These are phyloP conservation scores for Actinemys pallida DNA, from an alignment of 2,113 vertebrate genomes.

Conservation along the genomic window DNA sequence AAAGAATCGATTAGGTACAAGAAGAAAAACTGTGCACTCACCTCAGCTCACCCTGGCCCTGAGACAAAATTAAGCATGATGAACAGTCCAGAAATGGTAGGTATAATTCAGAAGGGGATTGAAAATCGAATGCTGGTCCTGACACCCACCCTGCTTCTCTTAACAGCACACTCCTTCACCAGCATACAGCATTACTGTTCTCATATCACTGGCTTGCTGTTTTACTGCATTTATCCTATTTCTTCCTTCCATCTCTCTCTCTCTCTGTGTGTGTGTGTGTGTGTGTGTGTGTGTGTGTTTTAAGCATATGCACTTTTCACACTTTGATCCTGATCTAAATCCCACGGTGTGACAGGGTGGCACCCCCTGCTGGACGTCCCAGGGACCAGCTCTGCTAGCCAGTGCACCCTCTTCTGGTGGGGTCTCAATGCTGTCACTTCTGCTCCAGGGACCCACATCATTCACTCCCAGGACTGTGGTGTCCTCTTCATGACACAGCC, in stretches of 20 bases:
- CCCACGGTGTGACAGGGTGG: background rate
- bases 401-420: too few relatives aligned
- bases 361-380: too few relatives aligned
- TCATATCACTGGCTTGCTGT: rapidly evolving
- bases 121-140: background rate
- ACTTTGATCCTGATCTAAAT: background rate
- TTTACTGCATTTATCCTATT: background rate
- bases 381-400: too few relatives aligned
- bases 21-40: background rate
- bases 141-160: background rate
- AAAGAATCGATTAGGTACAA: background rate
- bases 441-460: too few relatives aligned
- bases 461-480: too few relatives aligned
- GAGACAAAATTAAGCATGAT: background rate
- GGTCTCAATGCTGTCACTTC: too few relatives aligned
- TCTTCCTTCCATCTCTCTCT: background rate
- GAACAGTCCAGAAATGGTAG: background rate
- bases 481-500: too few relatives aligned
- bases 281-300: background rate
- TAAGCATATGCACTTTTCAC: background rate
- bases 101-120: background rate
- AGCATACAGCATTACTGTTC: background rate
- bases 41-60: background rate
- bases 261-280: too few relatives aligned
- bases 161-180: background rate